Conservation (phyloP, 1,140 invertebrate genomes). For the Pollicipes pollicipes region DNA sequence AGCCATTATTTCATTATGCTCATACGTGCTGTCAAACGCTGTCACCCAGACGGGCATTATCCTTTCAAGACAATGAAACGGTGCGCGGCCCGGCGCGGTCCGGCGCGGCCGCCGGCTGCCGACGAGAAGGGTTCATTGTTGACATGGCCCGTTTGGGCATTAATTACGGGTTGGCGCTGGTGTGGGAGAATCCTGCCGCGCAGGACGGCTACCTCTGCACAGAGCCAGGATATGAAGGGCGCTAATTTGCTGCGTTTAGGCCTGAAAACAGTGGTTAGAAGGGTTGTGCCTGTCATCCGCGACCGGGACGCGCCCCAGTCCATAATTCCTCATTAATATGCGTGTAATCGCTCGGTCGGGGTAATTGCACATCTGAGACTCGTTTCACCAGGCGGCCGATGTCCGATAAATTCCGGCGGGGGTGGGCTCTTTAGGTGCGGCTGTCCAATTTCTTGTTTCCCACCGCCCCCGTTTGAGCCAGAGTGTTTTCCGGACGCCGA, state of each 20-base stretch:
- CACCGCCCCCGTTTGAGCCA: too few species aligned
- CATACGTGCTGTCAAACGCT: not conserved
- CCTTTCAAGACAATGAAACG: not conserved
- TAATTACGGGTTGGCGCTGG: not conserved
- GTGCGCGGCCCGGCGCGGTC: too few species aligned
- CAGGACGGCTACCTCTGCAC: not conserved
- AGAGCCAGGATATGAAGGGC: not conserved
- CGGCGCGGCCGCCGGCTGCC: too few species aligned
- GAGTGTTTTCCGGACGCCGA: too few species aligned
- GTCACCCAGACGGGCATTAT: not conserved
- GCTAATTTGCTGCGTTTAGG: conserved; percentile 1
- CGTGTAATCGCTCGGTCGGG: not conserved
- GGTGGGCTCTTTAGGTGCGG: not conserved
- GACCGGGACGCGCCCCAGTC: not conserved
- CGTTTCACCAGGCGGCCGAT: not conserved
- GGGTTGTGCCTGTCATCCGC: not conserved
- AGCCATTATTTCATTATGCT: not conserved
- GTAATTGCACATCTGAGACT: not conserved
- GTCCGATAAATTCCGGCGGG: not conserved
- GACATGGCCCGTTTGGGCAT: not conserved
- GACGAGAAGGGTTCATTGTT: not conserved
- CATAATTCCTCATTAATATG: conserved; percentile 1
- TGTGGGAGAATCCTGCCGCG: not conserved
- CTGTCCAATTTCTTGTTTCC: not conserved
- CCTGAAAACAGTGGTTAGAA: conserved; percentile 1